Percentiles rank a stretch among this genome's conserved stretches.
Evolutionary conservation across 2,888 invertebrate genomes (phyloP).

Genomic region (Campopleginae sp.): DNA sequence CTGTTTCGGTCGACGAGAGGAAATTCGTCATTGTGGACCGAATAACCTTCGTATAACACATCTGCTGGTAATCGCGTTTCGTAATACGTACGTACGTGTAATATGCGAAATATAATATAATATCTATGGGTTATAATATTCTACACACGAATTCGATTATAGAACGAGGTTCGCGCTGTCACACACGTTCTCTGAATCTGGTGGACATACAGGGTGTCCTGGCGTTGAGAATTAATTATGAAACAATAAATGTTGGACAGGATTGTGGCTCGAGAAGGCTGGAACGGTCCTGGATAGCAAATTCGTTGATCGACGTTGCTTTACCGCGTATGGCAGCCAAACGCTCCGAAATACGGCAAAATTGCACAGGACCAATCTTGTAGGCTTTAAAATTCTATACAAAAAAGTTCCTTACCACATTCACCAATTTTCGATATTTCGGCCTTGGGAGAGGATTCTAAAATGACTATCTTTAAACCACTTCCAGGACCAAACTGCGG

Average conservation of each 20-base stretch:
- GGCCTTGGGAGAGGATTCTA: not conserved
- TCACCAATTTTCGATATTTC: not conserved
- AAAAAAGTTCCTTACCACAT: not conserved
- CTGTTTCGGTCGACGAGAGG: constrained; percentile 2
- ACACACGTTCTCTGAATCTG: constrained; percentile 4
- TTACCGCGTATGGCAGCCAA: not conserved
- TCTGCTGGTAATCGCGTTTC: constrained; percentile 62
- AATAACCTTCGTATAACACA: constrained; percentile 55
- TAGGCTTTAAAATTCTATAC: not conserved
- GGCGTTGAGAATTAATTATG: not conserved
- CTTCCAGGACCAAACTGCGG: not conserved
- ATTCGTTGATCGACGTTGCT: too few relatives aligned
- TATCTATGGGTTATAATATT: constrained; percentile 45
- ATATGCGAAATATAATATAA: constrained; percentile 25
- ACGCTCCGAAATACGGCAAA: not conserved
- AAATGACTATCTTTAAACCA: not conserved
- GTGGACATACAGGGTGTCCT: not conserved
- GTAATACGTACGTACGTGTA: constrained; percentile 1
- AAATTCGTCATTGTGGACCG: constrained; percentile 29
- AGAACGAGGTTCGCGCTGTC: constrained; percentile 3
- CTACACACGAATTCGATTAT: constrained; percentile 62
- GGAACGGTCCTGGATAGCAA: too few relatives aligned
- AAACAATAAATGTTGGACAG: not conserved
- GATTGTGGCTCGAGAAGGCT: not conserved
- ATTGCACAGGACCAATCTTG: not conserved